Conservation (phyloP, 2,797 vertebrate species). For the Varecia variegata region DNA sequence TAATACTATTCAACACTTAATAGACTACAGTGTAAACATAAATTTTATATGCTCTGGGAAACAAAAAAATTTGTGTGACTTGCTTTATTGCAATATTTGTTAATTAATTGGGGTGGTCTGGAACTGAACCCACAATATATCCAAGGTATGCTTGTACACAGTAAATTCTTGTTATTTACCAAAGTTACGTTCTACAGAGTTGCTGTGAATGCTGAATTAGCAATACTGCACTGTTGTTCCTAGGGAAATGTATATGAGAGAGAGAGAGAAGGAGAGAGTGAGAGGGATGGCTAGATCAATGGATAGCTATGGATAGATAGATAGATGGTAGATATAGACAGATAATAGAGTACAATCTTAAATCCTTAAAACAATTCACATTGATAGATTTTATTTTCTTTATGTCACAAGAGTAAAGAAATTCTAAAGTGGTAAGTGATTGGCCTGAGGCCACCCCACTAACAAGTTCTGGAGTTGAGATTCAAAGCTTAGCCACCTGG, state of each 20-base stretch:
- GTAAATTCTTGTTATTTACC: not conserved
- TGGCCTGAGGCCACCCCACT: accelerated
- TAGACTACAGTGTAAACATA: not conserved
- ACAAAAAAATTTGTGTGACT: not conserved
- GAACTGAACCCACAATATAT: not conserved
- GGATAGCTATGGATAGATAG: not conserved
- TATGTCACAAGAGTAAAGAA: not conserved
- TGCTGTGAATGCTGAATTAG: not conserved
- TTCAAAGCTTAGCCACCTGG: not conserved
- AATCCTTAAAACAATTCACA: not conserved
- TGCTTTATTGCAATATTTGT: not conserved
- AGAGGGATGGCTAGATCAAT: no score
- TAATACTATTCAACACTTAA: not conserved
- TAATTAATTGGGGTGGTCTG: not conserved
- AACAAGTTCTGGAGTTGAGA: not conserved
- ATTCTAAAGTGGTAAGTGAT: not conserved
- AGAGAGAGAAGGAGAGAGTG: not conserved
- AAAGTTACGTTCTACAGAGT: not conserved
- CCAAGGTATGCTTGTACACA: not conserved
- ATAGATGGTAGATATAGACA: not conserved
- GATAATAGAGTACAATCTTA: not conserved
- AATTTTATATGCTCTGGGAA: not conserved
- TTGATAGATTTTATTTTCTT: not conserved
- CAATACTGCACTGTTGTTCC: not conserved
- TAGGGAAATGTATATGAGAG: not conserved